Evolutionary conservation across 2,797 vertebrate genomes (phyloP).

Genomic region (Anguilla anguilla): DNA sequence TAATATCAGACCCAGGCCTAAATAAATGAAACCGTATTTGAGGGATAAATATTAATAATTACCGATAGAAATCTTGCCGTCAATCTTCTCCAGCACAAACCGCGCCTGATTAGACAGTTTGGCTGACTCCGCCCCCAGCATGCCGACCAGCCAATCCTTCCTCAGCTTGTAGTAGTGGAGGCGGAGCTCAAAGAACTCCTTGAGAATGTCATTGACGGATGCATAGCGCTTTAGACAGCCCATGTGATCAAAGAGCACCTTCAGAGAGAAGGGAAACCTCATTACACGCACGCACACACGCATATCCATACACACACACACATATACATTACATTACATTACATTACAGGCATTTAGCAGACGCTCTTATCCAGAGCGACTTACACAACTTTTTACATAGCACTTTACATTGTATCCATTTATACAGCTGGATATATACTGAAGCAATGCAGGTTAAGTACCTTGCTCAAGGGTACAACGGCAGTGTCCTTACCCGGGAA

Average conservation of each 20-base stretch:
- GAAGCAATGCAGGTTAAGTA: no score
- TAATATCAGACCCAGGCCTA: neutral
- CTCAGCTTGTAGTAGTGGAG: constrained; percentile 92
- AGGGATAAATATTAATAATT: constrained; percentile 18
- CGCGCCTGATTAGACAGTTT: constrained; percentile 97
- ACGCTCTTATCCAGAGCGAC: no score
- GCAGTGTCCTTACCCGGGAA: no score
- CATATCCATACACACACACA: neutral
- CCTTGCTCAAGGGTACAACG: no score
- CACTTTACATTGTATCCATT: no score
- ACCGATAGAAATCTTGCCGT: constrained; percentile 94
- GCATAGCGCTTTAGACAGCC: constrained; percentile 97
- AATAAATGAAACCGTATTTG: neutral
- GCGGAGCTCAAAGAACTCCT: constrained; percentile 96
- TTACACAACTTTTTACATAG: no score
- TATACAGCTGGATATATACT: no score
- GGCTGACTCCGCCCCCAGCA: constrained; percentile 88
- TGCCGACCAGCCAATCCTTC: constrained; percentile 94
- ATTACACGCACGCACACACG: neutral
- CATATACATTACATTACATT: no score
- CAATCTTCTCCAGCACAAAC: constrained; percentile 97
- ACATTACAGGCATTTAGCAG: no score
- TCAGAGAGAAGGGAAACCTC: constrained; percentile 30
- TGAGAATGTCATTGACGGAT: constrained; percentile 93
- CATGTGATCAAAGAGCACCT: constrained; percentile 99